phyloP scores from a whole-genome alignment of 2,113 vertebrate genomes.

The Oreochromis niloticus region DNA sequence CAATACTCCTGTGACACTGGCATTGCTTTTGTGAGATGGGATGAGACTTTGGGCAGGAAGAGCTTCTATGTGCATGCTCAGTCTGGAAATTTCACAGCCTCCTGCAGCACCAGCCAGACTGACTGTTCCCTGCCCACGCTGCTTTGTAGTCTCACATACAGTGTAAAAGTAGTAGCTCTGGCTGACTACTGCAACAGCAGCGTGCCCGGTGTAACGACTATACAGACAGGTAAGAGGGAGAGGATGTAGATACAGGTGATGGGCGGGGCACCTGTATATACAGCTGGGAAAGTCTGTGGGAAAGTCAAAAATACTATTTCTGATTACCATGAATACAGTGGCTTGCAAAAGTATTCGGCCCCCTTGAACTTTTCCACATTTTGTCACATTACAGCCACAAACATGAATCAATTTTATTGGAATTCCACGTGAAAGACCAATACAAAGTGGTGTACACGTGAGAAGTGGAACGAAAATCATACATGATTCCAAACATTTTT shows the following conservation, averaged over 20 bases:
- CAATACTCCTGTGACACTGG: slow-evolving; percentile 55
- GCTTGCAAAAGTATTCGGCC: too few relatives aligned
- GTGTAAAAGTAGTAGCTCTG: slow-evolving; percentile 48
- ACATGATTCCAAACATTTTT: too few relatives aligned
- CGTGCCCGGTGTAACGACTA: slow-evolving; percentile 9
- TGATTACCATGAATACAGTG: not conserved
- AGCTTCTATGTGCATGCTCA: slow-evolving; percentile 24
- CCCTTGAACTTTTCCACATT: too few relatives aligned
- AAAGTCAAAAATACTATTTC: not conserved
- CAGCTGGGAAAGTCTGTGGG: not conserved
- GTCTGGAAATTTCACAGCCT: slow-evolving; percentile 5
- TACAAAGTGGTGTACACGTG: too few relatives aligned
- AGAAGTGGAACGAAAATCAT: too few relatives aligned
- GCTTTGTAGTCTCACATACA: slow-evolving; percentile 61
- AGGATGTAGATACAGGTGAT: not conserved
- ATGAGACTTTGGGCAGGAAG: slow-evolving; percentile 53
- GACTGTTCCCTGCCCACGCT: slow-evolving; percentile 46
- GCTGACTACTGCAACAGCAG: slow-evolving; percentile 69
- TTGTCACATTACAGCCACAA: too few relatives aligned
- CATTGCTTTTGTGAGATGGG: slow-evolving; percentile 62
- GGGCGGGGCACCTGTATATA: not conserved
- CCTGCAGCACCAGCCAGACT: slow-evolving; percentile 40
- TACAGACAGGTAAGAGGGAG: slow-evolving; percentile 58
- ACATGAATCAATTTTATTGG: too few relatives aligned
- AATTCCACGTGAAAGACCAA: too few relatives aligned